Evolutionary conservation across 2,113 vertebrate genomes (phyloP), one percentile per base, ranked within the genome.

Genomic region (Malurus elegans): DNA sequence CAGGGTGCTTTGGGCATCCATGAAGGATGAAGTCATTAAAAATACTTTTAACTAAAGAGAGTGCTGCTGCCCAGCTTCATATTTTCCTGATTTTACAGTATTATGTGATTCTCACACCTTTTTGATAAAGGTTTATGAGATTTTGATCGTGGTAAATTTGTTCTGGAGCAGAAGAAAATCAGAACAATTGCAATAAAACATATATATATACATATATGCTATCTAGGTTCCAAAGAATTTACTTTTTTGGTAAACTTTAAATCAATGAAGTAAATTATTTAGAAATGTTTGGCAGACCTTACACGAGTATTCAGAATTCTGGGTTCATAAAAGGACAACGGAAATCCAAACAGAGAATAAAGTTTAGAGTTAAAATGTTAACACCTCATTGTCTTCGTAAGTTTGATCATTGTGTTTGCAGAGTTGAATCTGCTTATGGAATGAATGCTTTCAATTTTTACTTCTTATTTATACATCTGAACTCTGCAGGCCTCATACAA

Each of bases 21-120:
- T 98, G 97, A 98, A 98, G 75, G 96, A 98, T 98, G 97, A 97
- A 98, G 93, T 95, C 87, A 98, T 98, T 98, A 98, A 97, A 44
- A 91, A 96, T 79, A 95, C 86, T 97, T 97, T 98, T 98, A 98
- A 97, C 93, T 98, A 97, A 96, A 96, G 69, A 10, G 48, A 91
- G 45, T 47, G 38, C 92, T 96, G 53, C 76, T 71, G 34, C 53
- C 79, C 32, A 94, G 71, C 28, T 34, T 95, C 85, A 71, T 92
- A 50, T 90, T 93, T 80, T 79, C n/a, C 40, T 75, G 31, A 18
- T 79, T 94, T 86, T 88, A 66, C 47, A 69, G 25, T 50, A 48
- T 45, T 66, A 21, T 45, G 9, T 26, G 17, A 8, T 51, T 40
- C 10, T 60, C 65, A 72, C 57, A 58, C 29, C 36, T 92, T 91